A percentile compares a stretch with the other conserved stretches of the same genome.
These are phyloP conservation scores for Stomorhina lunata DNA, from an alignment of 2,888 invertebrate species.

Conservation along the genomic window DNA sequence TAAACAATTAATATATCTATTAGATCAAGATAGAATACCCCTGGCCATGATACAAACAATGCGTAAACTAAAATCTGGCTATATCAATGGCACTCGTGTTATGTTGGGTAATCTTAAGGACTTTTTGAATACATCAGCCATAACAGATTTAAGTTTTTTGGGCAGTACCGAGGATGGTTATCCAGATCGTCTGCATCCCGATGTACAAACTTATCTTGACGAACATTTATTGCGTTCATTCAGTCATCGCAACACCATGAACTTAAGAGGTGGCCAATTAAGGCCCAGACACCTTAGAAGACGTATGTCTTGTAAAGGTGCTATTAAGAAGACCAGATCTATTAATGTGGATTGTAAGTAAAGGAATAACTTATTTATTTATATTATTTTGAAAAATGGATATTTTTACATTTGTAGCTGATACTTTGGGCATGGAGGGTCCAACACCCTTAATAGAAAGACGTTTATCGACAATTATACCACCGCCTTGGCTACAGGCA, in stretches of 20 bases:
- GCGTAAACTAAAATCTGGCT: constrained; percentile 98
- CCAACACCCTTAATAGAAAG: constrained; percentile 81
- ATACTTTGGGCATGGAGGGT: constrained; percentile 90
- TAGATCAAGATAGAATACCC: constrained; percentile 94
- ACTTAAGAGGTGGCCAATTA: constrained; percentile 81
- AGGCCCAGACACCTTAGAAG: constrained; percentile 84
- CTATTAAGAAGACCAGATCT: constrained; percentile 95
- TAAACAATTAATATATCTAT: neutral
- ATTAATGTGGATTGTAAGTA: constrained; percentile 93
- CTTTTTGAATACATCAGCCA: constrained; percentile 97
- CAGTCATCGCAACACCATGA: constrained; percentile 86
- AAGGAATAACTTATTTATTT: neutral
- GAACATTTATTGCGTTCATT: constrained; percentile 91
- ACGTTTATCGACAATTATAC: constrained; percentile 81
- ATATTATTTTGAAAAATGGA: neutral
- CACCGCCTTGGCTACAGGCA: constrained; percentile 79
- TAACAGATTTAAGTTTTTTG: constrained; percentile 97
- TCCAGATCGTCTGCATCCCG: constrained; percentile 90
- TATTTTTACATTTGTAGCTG: constrained; percentile 81
- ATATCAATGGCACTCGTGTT: constrained; percentile 98
- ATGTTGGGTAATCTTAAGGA: constrained; percentile 96
- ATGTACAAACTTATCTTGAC: constrained; percentile 92
- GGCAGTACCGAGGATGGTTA: constrained; percentile 95
- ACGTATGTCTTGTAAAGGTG: constrained; percentile 93
- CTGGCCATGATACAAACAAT: constrained; percentile 98